A percentile compares a stretch with the other conserved stretches of the same genome.
Conservation (phyloP, 1,140 invertebrate genomes). For the Berghia stephanieae region DNA sequence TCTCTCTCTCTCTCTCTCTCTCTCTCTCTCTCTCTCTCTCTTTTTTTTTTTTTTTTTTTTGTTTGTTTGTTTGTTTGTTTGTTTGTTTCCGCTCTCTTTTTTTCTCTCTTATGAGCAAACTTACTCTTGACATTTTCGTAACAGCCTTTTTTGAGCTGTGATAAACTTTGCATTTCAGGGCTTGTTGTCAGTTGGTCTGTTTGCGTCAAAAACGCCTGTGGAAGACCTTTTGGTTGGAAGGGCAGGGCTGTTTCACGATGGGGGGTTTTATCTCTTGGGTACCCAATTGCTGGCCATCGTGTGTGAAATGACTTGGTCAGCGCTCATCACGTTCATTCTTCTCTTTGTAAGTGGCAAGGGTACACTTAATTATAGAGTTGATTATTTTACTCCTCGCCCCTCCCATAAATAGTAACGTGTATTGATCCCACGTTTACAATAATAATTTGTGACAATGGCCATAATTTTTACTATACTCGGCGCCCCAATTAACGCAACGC, state of each 20-base stretch:
- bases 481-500: too few relatives aligned
- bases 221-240: slow-evolving; percentile 81
- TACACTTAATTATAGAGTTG: too few relatives aligned
- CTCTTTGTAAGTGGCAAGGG: slow-evolving; percentile 37
- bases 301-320: slow-evolving; percentile 46
- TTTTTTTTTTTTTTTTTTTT: slow-evolving; percentile 3
- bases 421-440: too few relatives aligned
- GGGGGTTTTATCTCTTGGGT: slow-evolving; percentile 55
- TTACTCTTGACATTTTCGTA: not conserved
- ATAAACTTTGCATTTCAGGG: slow-evolving; percentile 72
- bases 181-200: slow-evolving; percentile 86
- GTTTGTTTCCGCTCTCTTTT: slow-evolving; percentile 10
- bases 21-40: slow-evolving; percentile 23
- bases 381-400: too few relatives aligned
- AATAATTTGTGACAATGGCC: too few relatives aligned
- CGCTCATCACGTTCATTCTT: slow-evolving; percentile 33
- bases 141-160: too few relatives aligned
- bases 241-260: slow-evolving; percentile 80
- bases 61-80: not conserved
- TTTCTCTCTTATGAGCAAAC: not conserved
- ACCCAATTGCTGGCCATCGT: slow-evolving; percentile 49
- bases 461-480: too few relatives aligned
- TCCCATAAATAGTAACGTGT: too few relatives aligned
- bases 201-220: slow-evolving; percentile 85
- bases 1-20: slow-evolving; percentile 24